Base-by-base conservation (phyloP, 2,888 invertebrate genomes). In the Agrotis puta region DNA sequence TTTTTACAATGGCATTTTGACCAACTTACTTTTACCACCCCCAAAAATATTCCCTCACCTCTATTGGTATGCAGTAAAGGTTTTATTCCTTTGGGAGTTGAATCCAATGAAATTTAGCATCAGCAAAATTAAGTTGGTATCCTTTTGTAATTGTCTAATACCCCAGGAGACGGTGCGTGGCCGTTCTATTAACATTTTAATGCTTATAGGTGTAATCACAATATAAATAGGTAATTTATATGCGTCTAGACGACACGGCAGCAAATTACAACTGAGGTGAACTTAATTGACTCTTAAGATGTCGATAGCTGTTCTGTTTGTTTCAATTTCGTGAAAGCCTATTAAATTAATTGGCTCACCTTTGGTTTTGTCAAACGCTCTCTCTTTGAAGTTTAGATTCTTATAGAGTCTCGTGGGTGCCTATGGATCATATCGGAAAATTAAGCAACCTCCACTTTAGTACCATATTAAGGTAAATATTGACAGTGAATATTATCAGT, bases 181-280 rank as follows among this genome's bases (percentile, higher is more conserved):
- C 89, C 89, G 89, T 91, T 89, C 83, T 83, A 94, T 94, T 94
- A 92, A 88, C 94, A 94, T 94, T 93, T 94, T 89, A 93, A 94
- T 92, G 93, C 90, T 89, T 92, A 92, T 90, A 89, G 90, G 87
- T 88, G 91, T 91, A 90, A 93, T 93, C 88, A 90, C 85, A 88
- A 89, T 87, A 90, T 92, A 92, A 92, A 92, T 89, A 90, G 85
- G 89, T 92, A 89, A 90, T 93, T 93, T 89, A 90, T 90, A 87
- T 91, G 88, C 92, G 94, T 93, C 94, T 94, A 94, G 94, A 93
- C 94, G 90, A 91, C 88, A 91, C 89, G 88, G 90, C 88, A 86
- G 84, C 83, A 88, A 82, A 84, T 80, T 79, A 75, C 75, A 72
- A 75, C 80, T 81, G 80, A 87, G 85, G 88, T 86, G 77, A 82